These are phyloP conservation scores for Hippoglossus hippoglossus DNA, from an alignment of 2,797 vertebrate genomes.

Conservation along the genomic window DNA sequence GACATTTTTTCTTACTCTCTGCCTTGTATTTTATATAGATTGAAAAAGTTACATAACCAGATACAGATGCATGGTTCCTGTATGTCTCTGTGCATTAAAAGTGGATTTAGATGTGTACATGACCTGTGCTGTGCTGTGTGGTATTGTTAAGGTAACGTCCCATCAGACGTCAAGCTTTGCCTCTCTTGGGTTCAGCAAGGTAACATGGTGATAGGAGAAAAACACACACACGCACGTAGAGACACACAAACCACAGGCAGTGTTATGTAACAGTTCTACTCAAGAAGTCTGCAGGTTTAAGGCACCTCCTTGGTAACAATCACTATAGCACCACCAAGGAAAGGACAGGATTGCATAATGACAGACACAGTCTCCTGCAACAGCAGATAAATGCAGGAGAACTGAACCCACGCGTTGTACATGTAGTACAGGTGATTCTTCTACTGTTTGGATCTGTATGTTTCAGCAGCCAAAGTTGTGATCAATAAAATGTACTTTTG, in stretches of 20 bases:
- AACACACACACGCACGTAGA: conserved; percentile 21
- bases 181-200: conserved; percentile 15
- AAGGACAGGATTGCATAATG: conserved; percentile 57
- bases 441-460: neutral
- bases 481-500: neutral
- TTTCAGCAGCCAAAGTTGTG: neutral
- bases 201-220: conserved; percentile 36
- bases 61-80: neutral
- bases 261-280: conserved; percentile 59
- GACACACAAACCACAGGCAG: conserved; percentile 12
- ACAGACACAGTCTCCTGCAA: conserved; percentile 31
- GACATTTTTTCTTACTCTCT: neutral
- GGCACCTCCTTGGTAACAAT: conserved; percentile 70
- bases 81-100: neutral
- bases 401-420: neutral
- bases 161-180: conserved; percentile 21
- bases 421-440: neutral
- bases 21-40: neutral
- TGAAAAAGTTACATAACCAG: neutral
- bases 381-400: conserved; percentile 1
- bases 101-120: neutral
- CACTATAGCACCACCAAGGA: conserved; percentile 55
- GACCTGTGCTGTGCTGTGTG: neutral
- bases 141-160: conserved; percentile 24
- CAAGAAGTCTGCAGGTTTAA: conserved; percentile 48